These are phyloP conservation scores for Echeneis naucrates DNA, from an alignment of 2,797 vertebrate genomes.

Conservation along the genomic window DNA sequence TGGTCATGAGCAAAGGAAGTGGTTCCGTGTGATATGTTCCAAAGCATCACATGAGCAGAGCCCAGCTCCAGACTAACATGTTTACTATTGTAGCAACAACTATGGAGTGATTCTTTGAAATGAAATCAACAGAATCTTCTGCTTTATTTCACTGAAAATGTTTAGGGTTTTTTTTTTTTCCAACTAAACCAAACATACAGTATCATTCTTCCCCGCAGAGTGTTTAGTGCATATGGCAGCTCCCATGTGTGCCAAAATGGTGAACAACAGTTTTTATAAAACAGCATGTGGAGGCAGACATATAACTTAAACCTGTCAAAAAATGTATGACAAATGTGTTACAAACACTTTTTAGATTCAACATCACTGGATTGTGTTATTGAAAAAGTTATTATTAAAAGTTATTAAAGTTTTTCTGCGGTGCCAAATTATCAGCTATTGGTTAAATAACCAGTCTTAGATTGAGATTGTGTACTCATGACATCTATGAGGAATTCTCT, in stretches of 20 bases:
- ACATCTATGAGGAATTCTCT: background rate
- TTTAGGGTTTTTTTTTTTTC: no score
- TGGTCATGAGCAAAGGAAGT: background rate
- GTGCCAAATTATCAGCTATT: background rate
- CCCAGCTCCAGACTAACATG: slow-evolving; percentile 9
- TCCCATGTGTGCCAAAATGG: background rate
- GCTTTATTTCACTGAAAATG: background rate
- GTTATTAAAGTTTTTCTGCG: no score
- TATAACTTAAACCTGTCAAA: background rate
- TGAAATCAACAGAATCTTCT: background rate
- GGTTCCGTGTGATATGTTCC: background rate
- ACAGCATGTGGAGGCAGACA: background rate
- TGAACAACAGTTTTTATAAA: background rate
- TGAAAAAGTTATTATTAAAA: no score
- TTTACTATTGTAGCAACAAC: background rate
- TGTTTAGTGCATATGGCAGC: no score
- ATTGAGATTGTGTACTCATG: background rate
- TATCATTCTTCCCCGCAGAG: background rate
- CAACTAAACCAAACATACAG: no score
- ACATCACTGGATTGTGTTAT: background rate
- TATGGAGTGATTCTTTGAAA: background rate
- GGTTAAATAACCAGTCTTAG: background rate
- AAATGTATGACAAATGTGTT: background rate
- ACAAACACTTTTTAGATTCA: background rate
- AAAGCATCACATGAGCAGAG: slow-evolving; percentile 12